A percentile compares a stretch with the other conserved stretches of the same genome.
Evolutionary conservation across 1,140 invertebrate genomes (phyloP).

Genomic region (Penaeus indicus): DNA sequence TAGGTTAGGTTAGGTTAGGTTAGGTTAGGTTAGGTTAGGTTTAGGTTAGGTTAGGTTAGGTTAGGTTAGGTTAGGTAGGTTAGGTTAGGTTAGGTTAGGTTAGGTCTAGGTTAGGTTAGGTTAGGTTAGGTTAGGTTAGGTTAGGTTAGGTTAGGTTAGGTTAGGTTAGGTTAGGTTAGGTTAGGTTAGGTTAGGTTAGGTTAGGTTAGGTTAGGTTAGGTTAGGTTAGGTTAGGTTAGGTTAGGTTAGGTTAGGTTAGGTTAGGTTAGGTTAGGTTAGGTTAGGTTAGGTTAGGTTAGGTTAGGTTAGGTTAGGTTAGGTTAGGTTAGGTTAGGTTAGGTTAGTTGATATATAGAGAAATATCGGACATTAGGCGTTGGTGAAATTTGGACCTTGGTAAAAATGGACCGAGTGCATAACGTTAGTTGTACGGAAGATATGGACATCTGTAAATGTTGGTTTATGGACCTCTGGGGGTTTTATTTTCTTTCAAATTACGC

Average conservation of each 20-base stretch:
- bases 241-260: slow-evolving; percentile 11
- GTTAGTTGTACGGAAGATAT: no score
- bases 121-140: slow-evolving; percentile 3
- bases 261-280: slow-evolving; percentile 11
- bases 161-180: slow-evolving; percentile 11
- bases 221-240: slow-evolving; percentile 11
- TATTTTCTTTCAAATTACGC: no score
- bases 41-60: no score
- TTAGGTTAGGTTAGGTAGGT: no score
- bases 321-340: slow-evolving; percentile 11
- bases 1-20: background rate
- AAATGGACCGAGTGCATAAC: no score
- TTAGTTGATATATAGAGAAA: no score
- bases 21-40: background rate
- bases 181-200: slow-evolving; percentile 11
- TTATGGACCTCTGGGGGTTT: no score
- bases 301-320: slow-evolving; percentile 11
- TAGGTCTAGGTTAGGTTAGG: no score
- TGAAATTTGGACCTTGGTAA: no score
- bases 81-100: no score
- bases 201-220: slow-evolving; percentile 11
- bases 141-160: slow-evolving; percentile 11
- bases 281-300: slow-evolving; percentile 11
- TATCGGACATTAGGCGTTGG: no score
- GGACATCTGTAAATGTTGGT: no score